Percentiles rank a stretch among this genome's conserved stretches.
Conservation (phyloP, 2,797 vertebrate genomes). For the Glyptemys insculpta region DNA sequence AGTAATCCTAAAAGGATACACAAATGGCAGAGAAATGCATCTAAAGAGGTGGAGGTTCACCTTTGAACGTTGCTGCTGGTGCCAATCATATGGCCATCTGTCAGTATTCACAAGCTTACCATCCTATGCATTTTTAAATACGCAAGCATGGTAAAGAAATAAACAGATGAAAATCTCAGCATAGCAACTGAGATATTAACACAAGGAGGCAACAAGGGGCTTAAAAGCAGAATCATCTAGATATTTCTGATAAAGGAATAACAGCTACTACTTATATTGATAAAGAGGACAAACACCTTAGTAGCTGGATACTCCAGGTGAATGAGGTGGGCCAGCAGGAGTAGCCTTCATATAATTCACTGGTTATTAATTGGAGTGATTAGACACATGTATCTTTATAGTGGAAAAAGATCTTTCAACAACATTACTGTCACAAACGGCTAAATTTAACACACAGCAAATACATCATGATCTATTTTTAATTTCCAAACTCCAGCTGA, state of each 20-base stretch:
- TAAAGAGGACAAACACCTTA: background rate
- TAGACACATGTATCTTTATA: background rate
- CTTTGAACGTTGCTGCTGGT: background rate
- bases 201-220: background rate
- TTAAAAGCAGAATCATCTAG: background rate
- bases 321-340: background rate
- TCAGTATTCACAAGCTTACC: background rate
- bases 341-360: background rate
- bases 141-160: background rate
- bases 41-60: background rate
- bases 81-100: background rate
- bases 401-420: background rate
- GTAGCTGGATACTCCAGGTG: background rate
- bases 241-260: background rate
- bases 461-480: background rate
- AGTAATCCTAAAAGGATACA: background rate
- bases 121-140: background rate
- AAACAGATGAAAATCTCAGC: background rate
- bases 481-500: background rate
- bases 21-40: background rate
- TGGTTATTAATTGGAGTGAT: background rate
- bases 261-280: background rate
- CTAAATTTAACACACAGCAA: too few species aligned
- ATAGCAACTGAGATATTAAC: background rate
- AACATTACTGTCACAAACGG: background rate